Evolutionary conservation across 1,140 invertebrate species (phyloP).

Genomic region (Lepidotrigona ventralis): DNA sequence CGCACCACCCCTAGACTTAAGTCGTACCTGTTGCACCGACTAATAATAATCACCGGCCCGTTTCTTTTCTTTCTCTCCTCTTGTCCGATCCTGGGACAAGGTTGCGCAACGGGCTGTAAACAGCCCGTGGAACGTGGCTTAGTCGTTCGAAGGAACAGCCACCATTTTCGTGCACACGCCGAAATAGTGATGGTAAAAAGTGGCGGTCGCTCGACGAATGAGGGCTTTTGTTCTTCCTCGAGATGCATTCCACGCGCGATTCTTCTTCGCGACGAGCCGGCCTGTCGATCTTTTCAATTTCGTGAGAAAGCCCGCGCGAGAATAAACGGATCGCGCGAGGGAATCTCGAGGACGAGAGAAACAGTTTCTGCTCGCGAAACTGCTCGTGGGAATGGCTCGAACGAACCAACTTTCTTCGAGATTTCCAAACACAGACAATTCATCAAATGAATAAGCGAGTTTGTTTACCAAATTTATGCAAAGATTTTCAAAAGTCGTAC

Average conservation of each 20-base stretch:
- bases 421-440: too few relatives aligned
- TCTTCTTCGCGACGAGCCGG: not conserved
- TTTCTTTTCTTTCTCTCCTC: constrained; percentile 41
- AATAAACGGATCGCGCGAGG: not conserved
- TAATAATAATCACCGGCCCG: constrained; percentile 65
- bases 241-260: not conserved
- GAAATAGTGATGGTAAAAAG: too few relatives aligned
- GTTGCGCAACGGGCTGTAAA: constrained; percentile 60
- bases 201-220: too few relatives aligned
- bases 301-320: constrained; percentile 8
- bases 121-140: constrained; percentile 54
- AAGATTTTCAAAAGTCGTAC: too few relatives aligned
- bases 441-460: too few relatives aligned
- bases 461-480: not conserved
- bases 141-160: not conserved
- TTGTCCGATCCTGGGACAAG: constrained; percentile 24
- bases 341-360: not conserved
- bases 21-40: constrained; percentile 69
- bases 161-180: not conserved
- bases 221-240: constrained; percentile 4
- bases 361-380: too few relatives aligned
- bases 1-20: constrained; percentile 50
- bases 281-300: constrained; percentile 22
- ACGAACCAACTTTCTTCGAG: too few relatives aligned
- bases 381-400: not conserved